phyloP scores from a whole-genome alignment of 1,140 invertebrate genomes.

The Dinoponera quadriceps region DNA sequence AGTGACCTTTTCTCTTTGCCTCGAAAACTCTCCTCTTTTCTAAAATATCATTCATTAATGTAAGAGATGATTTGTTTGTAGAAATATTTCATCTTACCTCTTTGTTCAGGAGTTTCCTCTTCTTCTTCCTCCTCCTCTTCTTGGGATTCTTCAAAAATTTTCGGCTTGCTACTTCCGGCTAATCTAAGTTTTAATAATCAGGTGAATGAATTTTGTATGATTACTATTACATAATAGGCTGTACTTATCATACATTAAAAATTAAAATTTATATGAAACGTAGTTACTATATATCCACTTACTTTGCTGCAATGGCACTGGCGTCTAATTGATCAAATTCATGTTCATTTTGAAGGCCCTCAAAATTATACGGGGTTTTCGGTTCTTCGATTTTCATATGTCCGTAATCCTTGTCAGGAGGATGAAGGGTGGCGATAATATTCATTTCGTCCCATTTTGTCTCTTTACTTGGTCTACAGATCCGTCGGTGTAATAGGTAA shows the following conservation, averaged over 20 bases:
- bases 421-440: conserved; percentile 99
- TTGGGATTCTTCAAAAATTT: conserved; percentile 87
- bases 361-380: conserved; percentile 97
- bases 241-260: background rate
- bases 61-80: background rate
- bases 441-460: conserved; percentile 99
- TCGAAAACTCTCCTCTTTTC: conserved; percentile 92
- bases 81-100: conserved; percentile 81
- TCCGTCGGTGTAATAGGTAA: conserved; percentile 44
- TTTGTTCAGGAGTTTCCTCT: conserved; percentile 88
- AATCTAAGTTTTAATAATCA: conserved; percentile 77
- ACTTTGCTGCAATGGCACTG: conserved; percentile 91
- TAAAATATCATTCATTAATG: conserved; percentile 77
- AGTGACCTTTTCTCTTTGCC: conserved; percentile 97
- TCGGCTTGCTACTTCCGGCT: conserved; percentile 87
- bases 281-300: conserved; percentile 74
- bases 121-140: conserved; percentile 89
- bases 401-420: conserved; percentile 99
- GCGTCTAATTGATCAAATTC: conserved; percentile 92
- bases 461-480: conserved; percentile 89
- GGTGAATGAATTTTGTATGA: background rate
- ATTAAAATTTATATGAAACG: background rate
- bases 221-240: background rate
- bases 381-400: conserved; percentile 99
- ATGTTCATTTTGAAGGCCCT: conserved; percentile 89